Base-by-base conservation (phyloP, 2,888 invertebrate species). In the Coleophora deauratella region DNA sequence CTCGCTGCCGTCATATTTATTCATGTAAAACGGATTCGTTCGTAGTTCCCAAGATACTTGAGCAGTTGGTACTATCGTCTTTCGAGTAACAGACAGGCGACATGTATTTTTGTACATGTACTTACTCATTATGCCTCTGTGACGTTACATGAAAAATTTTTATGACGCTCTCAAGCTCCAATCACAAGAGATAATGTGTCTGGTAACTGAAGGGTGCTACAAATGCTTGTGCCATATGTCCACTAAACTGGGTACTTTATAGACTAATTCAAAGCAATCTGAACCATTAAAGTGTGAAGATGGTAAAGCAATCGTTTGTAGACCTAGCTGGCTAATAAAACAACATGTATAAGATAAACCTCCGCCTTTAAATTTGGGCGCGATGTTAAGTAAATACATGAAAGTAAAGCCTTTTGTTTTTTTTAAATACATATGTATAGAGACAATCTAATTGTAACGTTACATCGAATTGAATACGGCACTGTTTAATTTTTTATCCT, bases 181-280 rank as follows among this genome's bases (percentile, higher is more conserved):
- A 77, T 81, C 72, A 70, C 71, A 62, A 58, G 64, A 74, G 75
- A 77, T 81, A 78, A 73, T 63, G 57, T 67, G 63, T 60, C 59
- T 62, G 66, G 65, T 69, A 55, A 60, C 66, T 61, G 57, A 61
- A 65, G 66, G 63, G 72, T 77, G 75, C 79, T 67, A 54, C 64
- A 67, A 21, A 79, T 62, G 66, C 67, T 57, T 59, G 54, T 62
- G 59, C 71, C 76, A 79, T 71, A 61, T 76, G 78, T 67, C 62
- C 63, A 58, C 59, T 65, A 57, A 57, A 51, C 49, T 54, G 43
- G 43, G 37, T 40, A 9, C 34, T 35, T 38, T 30, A 43, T 27
- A 31, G 59, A 56, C 57, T 21, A 21, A 21, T 21, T 21, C 21
- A 21, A 21, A 21, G 6, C 21, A 21, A 21, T 21, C 21, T 4